phyloP scores from a whole-genome alignment of 1,140 invertebrate species.

The Nasonia longicornis region DNA sequence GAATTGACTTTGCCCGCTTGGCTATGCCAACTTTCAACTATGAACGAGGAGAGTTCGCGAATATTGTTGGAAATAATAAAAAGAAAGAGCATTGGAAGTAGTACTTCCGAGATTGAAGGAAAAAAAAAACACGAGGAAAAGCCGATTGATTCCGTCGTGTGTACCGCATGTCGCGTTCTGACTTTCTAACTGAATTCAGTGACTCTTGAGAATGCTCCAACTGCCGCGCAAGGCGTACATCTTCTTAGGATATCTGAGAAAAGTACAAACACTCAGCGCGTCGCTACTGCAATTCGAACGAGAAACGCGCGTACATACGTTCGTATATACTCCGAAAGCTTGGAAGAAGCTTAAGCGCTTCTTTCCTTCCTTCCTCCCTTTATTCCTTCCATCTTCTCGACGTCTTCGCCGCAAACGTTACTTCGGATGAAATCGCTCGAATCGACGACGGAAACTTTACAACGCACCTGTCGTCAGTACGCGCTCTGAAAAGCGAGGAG shows the following conservation, averaged over 20 bases:
- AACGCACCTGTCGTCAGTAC: not conserved
- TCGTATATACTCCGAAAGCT: not conserved
- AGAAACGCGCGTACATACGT: not conserved
- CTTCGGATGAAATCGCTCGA: not conserved
- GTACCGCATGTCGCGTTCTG: not conserved
- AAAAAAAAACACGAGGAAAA: not conserved
- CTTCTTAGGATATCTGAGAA: constrained; percentile 11
- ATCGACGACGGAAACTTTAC: not conserved
- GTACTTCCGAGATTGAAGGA: not conserved
- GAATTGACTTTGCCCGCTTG: constrained; percentile 23
- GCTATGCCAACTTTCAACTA: not conserved
- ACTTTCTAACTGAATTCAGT: constrained; percentile 34
- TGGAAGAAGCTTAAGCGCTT: not conserved
- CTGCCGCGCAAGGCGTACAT: not conserved
- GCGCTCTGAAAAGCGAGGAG: not conserved
- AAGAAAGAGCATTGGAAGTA: not conserved
- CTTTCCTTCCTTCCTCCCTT: not conserved
- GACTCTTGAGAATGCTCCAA: constrained; percentile 17
- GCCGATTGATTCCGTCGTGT: constrained; percentile 8
- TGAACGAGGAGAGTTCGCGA: not conserved
- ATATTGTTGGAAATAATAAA: not conserved
- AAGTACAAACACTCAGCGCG: constrained; percentile 35
- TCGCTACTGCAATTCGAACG: not conserved
- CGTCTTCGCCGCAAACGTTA: not conserved
- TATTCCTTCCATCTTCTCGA: not conserved